Base-by-base conservation (phyloP, 2,888 invertebrate genomes). In the Thymelicus lineola region DNA sequence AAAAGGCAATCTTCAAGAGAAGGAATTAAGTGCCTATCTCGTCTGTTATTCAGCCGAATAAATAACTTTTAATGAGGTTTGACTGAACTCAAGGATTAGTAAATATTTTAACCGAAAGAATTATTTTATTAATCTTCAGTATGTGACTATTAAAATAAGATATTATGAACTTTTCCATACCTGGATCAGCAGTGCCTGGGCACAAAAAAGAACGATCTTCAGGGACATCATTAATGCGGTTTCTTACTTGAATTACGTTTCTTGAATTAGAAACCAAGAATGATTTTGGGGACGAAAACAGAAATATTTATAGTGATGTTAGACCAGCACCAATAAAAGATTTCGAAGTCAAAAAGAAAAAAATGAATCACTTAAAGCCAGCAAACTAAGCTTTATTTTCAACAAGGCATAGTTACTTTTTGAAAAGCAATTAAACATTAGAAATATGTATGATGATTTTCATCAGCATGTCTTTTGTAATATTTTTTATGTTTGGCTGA, bases 111-210 rank as follows among this genome's bases (percentile, higher is more conserved):
- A 42, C 9, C 9, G 42, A 10, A 3, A 42, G 20, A 2, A 20
- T 20, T 20, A 20, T 20, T 20, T 20, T 20, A 20, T 20, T 20
- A 20, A 20, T 20, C 20, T 20, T 20, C 3, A 20, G 1, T 42
- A 42, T 10, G 0, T 3, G 9, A 42, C 10, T 6, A 38, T 38
- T 1, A 42, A 12, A 12, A 12, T 12, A 10, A 38, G 38, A 38
- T 38, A 42, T 42, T 42, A 12, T 12, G 4, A 42, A 28, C 28
- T 28, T 9, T 38, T 42, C 42, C 42, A 10, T 74, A 78, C 78
- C 74, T 77, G 75, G 12, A 75, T 48, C 14, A 78, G 50, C 7
- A 76, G 28, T 7, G 72, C 71, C 20, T 72, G 71, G 45, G 74
- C 78, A 62, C 75, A 76, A 9, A 75, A 17, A 0, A 50, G n/a